phyloP scores from a whole-genome alignment of 1,140 invertebrate species.

The Drosophila hydei region DNA sequence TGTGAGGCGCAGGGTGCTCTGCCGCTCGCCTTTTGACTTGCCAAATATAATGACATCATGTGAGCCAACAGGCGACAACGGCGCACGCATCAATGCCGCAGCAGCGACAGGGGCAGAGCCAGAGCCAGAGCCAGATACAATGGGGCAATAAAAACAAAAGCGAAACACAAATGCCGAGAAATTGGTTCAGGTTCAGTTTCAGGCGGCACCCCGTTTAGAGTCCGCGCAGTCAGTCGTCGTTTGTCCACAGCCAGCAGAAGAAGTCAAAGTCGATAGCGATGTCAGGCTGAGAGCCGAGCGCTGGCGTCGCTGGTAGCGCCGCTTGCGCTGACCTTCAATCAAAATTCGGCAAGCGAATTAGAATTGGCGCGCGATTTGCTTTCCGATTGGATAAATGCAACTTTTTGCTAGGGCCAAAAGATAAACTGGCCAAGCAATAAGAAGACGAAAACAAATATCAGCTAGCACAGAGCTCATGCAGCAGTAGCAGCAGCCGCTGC shows the following conservation, averaged over 20 bases:
- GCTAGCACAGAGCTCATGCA: conserved; percentile 40
- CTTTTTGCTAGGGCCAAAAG: conserved; percentile 68
- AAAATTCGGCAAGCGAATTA: conserved; percentile 68
- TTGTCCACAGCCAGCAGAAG: conserved; percentile 72
- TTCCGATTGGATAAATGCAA: conserved; percentile 58
- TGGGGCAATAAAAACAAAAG: conserved; percentile 24
- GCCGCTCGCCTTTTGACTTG: conserved; percentile 26
- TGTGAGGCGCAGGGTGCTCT: conserved; percentile 7
- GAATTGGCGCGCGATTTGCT: conserved; percentile 74
- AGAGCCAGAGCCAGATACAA: conserved; percentile 11
- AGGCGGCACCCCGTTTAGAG: conserved; percentile 54
- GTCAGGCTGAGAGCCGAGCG: conserved; percentile 17
- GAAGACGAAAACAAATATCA: conserved; percentile 13
- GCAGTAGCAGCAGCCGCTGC: conserved; percentile 19
- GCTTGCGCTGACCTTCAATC: conserved; percentile 62
- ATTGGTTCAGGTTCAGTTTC: conserved; percentile 67
- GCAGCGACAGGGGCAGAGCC: conserved; percentile 4
- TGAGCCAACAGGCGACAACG: conserved; percentile 31
- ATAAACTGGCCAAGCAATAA: conserved; percentile 56
- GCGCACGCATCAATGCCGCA: conserved; percentile 42
- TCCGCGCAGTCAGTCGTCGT: conserved; percentile 66
- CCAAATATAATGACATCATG: conserved; percentile 54
- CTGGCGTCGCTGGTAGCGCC: conserved; percentile 36
- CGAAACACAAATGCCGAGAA: conserved; percentile 45
- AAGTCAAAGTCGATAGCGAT: conserved; percentile 28